Evolutionary conservation across 1,140 invertebrate genomes (phyloP), one percentile per base, ranked within the genome.

Genomic region (Drosophila pachea): DNA sequence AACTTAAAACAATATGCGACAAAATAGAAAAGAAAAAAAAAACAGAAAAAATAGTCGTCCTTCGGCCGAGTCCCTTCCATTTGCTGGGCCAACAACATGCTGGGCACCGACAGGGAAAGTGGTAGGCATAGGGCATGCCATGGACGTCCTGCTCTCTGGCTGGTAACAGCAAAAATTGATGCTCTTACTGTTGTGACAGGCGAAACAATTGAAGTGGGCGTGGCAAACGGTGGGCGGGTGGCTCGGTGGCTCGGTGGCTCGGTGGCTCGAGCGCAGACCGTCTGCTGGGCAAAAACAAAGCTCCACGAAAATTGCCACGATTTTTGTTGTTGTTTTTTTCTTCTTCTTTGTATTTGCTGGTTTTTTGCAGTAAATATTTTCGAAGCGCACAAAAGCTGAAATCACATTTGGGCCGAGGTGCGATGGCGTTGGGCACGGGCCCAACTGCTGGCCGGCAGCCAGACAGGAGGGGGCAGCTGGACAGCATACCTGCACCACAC

Each of bases 131-230:
- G 54, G 16, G 54, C 38, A 56, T 33, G 36, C n/a, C 31, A 22
- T 29, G 32, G 55, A 22, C 35, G 43, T 42, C 33, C 42, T 16
- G 43, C 14, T 12, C 4, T n/a, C 4, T 45, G 42, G 35, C 32
- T 50, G 38, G 58, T 36, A 47, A 35, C 65, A 48, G 48, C 55
- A 62, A 8, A 56, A 42, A 42, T 33, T 43, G 66, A 54, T 38
- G 45, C 45, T 49, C 14, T 55, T 52, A 62, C 67, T 69, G 53
- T 69, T 52, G 61, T 58, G 67, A 65, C 67, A 65, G 48, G 50
- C 32, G 12, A 45, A 69, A 69, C 62, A 69, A 69, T 65, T 69
- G 61, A 65, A 69, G 64, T 65, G 48, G 67, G 67, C 67, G 67
- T 65, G 67, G 64, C 61, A 48, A 61, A 53, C 40, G 40, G 40